These are phyloP conservation scores for Ips typographus DNA, from an alignment of 1,140 invertebrate genomes.

Conservation along the genomic window DNA sequence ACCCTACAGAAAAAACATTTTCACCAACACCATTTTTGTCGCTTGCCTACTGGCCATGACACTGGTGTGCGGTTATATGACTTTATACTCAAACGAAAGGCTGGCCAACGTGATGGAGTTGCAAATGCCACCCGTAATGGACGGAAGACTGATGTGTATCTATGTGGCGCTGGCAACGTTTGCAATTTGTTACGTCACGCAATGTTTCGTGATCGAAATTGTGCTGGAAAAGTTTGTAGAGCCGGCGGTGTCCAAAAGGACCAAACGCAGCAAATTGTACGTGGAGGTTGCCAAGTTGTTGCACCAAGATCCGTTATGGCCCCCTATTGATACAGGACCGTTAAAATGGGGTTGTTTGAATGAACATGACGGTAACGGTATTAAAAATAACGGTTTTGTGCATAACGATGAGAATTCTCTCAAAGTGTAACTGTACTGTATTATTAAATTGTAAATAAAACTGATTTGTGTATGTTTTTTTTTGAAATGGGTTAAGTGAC, in stretches of 20 bases:
- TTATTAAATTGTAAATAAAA: no score
- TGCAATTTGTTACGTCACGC: constrained; percentile 61
- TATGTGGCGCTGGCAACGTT: constrained; percentile 63
- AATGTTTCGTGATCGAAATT: constrained; percentile 64
- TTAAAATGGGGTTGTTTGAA: background rate
- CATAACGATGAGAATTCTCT: background rate
- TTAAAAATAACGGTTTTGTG: background rate
- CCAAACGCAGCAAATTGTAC: constrained; percentile 45
- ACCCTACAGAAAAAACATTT: constrained; percentile 83
- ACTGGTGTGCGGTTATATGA: constrained; percentile 66
- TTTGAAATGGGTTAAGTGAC: no score
- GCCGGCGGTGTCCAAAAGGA: constrained; percentile 57
- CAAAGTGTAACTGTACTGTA: no score
- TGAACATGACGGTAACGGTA: background rate
- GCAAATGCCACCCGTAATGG: constrained; percentile 62
- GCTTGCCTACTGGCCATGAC: constrained; percentile 65
- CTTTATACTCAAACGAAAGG: constrained; percentile 67
- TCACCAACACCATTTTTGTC: constrained; percentile 74
- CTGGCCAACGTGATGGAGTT: constrained; percentile 64
- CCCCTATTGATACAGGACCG: background rate
- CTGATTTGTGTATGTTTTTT: no score
- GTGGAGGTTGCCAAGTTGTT: constrained; percentile 22
- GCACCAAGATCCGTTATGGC: constrained; percentile 19
- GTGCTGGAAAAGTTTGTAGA: constrained; percentile 60
- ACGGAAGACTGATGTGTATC: constrained; percentile 64